Evolutionary conservation across 1,140 invertebrate genomes (phyloP).

Genomic region (Melitaea cinxia): DNA sequence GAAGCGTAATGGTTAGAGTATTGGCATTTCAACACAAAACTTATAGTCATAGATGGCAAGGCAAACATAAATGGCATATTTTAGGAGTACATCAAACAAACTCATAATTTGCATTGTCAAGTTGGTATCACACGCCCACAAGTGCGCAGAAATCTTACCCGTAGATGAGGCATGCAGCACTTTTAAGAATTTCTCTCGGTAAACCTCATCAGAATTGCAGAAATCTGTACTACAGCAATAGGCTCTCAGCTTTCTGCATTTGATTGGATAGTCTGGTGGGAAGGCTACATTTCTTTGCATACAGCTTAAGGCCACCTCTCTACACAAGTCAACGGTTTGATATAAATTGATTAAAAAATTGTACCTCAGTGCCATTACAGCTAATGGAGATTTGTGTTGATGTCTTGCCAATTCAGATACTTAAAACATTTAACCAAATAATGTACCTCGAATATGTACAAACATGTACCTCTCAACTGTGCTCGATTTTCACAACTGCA

Average conservation of each 20-base stretch:
- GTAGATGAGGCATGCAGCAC: conserved; percentile 54
- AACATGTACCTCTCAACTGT: conserved; percentile 60
- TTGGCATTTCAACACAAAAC: conserved; percentile 80
- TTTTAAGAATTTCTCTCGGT: conserved; percentile 57
- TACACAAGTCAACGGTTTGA: conserved; percentile 67
- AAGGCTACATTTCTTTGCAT: conserved; percentile 61
- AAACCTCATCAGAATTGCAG: conserved; percentile 71
- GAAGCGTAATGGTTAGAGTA: conserved; percentile 75
- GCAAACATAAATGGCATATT: conserved; percentile 72
- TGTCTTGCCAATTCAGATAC: conserved; percentile 54
- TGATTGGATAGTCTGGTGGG: conserved; percentile 64
- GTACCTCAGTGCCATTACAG: conserved; percentile 41
- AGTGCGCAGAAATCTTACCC: conserved; percentile 72
- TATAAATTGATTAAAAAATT: conserved; percentile 64
- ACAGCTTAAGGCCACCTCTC: conserved; percentile 71
- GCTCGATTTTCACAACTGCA: conserved; percentile 17
- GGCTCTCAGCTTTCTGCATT: conserved; percentile 61
- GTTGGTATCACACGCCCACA: conserved; percentile 66
- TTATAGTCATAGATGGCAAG: conserved; percentile 71
- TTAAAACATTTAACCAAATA: too few species aligned
- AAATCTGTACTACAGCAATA: conserved; percentile 74
- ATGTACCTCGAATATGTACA: too few species aligned
- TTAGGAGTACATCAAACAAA: conserved; percentile 78
- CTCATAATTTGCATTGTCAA: conserved; percentile 69
- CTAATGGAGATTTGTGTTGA: conserved; percentile 59